Evolutionary conservation across 2,888 invertebrate genomes (phyloP).

Genomic region (Dolichopus griseipennis): DNA sequence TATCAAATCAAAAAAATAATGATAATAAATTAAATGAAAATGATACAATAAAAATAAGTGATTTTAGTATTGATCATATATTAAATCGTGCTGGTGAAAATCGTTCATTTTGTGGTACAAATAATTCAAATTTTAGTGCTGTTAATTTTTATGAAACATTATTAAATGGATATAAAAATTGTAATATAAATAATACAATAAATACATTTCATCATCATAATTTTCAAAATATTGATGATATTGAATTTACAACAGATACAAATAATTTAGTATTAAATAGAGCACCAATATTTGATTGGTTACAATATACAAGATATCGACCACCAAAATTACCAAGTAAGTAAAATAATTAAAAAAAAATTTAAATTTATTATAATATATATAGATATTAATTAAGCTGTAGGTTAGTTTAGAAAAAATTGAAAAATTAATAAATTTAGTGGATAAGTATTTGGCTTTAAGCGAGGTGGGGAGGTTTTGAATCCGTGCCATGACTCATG

Average conservation of each 20-base stretch:
- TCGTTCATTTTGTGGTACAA: constrained; percentile 31
- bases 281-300: constrained; percentile 48
- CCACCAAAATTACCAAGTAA: constrained; percentile 60
- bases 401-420: too few relatives aligned
- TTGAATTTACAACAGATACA: not conserved
- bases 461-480: too few relatives aligned
- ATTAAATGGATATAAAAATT: constrained; percentile 9
- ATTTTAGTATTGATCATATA: constrained; percentile 55
- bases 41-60: constrained; percentile 30
- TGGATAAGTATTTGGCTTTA: too few relatives aligned
- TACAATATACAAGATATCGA: constrained; percentile 60
- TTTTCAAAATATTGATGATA: not conserved
- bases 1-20: not conserved
- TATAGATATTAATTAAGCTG: too few relatives aligned
- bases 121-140: constrained; percentile 26
- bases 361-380: too few relatives aligned
- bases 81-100: constrained; percentile 48
- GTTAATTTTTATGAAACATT: constrained; percentile 12
- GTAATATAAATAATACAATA: not conserved
- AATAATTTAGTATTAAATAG: constrained; percentile 11
- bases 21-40: not conserved
- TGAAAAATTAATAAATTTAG: too few relatives aligned
- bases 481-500: too few relatives aligned
- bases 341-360: constrained; percentile 25
- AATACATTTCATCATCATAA: not conserved